These are phyloP conservation scores for Silurus meridionalis DNA, from an alignment of 2,113 vertebrate genomes.

Conservation along the genomic window DNA sequence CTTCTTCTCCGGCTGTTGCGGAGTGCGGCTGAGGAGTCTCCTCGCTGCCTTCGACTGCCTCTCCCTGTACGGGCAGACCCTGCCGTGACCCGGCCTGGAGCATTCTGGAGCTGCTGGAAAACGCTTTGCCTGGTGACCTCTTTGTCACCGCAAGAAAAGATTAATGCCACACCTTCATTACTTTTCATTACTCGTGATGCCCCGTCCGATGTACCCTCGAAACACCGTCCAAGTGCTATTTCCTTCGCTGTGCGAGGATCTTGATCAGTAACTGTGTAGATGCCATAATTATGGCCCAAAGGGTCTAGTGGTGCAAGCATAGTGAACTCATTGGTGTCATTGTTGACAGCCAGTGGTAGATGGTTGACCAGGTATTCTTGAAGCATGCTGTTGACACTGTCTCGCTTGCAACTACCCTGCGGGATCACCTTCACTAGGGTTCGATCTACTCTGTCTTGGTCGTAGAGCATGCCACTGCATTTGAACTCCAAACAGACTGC, in stretches of 20 bases:
- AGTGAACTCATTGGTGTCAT: conserved; percentile 91
- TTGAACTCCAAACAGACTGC: conserved; percentile 96
- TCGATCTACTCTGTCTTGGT: conserved; percentile 92
- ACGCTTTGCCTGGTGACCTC: conserved; percentile 78
- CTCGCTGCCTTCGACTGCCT: conserved; percentile 63
- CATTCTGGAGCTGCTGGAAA: conserved; percentile 81
- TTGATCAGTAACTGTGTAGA: conserved; percentile 97
- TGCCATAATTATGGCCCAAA: conserved; percentile 95
- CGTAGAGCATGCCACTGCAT: conserved; percentile 94
- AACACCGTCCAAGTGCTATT: conserved; percentile 92
- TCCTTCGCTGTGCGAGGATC: conserved; percentile 93
- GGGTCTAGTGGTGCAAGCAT: conserved; percentile 96
- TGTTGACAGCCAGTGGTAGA: conserved; percentile 91
- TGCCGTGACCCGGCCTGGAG: conserved; percentile 62
- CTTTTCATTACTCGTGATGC: conserved; percentile 92
- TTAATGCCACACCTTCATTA: conserved; percentile 82
- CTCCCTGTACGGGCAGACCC: conserved; percentile 66
- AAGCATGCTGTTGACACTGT: conserved; percentile 84
- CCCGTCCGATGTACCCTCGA: conserved; percentile 90
- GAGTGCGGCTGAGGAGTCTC: conserved; percentile 25
- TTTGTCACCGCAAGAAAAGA: conserved; percentile 85
- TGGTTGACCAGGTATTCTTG: conserved; percentile 97
- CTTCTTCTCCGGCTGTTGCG: conserved; percentile 67
- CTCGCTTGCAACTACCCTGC: conserved; percentile 88
- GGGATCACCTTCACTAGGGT: conserved; percentile 90